These are phyloP conservation scores for Gavialis gangeticus DNA, from an alignment of 2,113 vertebrate species.

Conservation along the genomic window DNA sequence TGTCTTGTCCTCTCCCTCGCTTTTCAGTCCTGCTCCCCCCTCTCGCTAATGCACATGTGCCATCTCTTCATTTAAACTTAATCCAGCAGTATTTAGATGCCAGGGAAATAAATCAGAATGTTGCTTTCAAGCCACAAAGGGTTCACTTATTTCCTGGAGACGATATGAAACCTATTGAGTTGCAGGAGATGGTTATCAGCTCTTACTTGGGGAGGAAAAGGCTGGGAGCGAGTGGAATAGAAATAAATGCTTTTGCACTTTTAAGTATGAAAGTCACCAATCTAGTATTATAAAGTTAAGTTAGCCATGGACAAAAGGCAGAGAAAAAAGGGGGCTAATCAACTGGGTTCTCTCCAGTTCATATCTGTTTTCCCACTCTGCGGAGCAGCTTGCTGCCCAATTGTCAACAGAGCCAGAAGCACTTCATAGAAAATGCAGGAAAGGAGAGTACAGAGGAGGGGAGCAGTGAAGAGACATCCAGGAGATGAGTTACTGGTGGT, in stretches of 20 bases:
- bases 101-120: conserved; percentile 56
- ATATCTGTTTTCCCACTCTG: conserved; percentile 1
- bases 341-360: background rate
- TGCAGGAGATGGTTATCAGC: conserved; percentile 60
- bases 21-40: background rate
- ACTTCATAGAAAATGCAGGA: background rate
- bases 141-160: conserved; percentile 64
- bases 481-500: background rate
- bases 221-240: conserved; percentile 37
- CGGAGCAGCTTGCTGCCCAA: background rate
- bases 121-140: conserved; percentile 58
- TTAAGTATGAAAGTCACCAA: conserved; percentile 32
- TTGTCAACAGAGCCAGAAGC: background rate
- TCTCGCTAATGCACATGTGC: background rate
- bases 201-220: conserved; percentile 43
- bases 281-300: conserved; percentile 3
- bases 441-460: background rate
- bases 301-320: background rate
- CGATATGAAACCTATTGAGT: conserved; percentile 65
- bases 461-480: background rate
- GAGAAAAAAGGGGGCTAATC: background rate
- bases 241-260: conserved; percentile 35
- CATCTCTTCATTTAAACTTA: conserved; percentile 54
- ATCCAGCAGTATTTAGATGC: conserved; percentile 44
- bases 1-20: conserved; percentile 22